A percentile compares a stretch with the other conserved stretches of the same genome.
phyloP scores from a whole-genome alignment of 2,888 invertebrate genomes.

The Patella depressa region DNA sequence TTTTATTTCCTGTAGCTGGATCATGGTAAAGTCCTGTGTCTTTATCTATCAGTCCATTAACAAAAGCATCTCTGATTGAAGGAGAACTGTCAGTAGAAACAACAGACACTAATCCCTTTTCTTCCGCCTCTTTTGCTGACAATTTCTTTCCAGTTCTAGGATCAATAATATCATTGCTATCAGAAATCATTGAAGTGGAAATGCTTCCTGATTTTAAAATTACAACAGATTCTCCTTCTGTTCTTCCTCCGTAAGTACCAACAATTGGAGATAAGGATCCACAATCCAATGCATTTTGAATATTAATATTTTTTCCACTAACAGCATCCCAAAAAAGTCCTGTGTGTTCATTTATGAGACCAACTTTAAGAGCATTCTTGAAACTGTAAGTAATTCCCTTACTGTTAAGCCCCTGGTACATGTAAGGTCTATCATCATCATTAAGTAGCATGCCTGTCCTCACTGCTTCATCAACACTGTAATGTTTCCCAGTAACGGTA shows the following conservation, averaged over 20 bases:
- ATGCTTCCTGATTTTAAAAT: conserved; percentile 54
- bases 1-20: conserved; percentile 83
- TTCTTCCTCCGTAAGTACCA: conserved; percentile 35
- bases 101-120: conserved; percentile 38
- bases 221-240: conserved; percentile 50
- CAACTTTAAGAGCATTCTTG: conserved; percentile 82
- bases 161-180: conserved; percentile 36
- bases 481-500: conserved; percentile 82
- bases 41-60: conserved; percentile 62
- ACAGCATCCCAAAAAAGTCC: conserved; percentile 79
- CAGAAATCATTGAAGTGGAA: conserved; percentile 30
- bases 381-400: conserved; percentile 63
- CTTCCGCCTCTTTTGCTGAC: conserved; percentile 39
- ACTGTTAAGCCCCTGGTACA: conserved; percentile 57
- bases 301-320: conserved; percentile 77
- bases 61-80: conserved; percentile 46
- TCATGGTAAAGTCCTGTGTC: conserved; percentile 83
- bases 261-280: conserved; percentile 70
- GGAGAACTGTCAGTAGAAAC: conserved; percentile 14
- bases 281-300: conserved; percentile 81
- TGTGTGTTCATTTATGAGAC: conserved; percentile 84
- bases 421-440: conserved; percentile 53
- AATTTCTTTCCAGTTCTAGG: conserved; percentile 41
- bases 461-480: conserved; percentile 87
- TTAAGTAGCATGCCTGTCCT: conserved; percentile 51